A percentile compares a stretch with the other conserved stretches of the same genome.
Conservation (phyloP, 64 coral and sea anemone genomes). For the Trachythela sp. region DNA sequence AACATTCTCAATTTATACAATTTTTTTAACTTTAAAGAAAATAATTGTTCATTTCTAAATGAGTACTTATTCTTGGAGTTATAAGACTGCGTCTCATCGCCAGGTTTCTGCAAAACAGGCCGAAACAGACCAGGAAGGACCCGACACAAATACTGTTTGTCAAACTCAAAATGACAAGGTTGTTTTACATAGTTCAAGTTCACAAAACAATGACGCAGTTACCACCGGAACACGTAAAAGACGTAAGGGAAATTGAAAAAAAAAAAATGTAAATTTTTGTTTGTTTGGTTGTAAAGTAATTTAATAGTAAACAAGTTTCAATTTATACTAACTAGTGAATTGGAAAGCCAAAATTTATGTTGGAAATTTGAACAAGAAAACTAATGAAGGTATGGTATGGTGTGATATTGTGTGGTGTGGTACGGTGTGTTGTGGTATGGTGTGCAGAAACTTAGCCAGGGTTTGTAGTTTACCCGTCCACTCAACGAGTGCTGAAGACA, state of each 20-base stretch:
- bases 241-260: not conserved
- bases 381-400: constrained; percentile 59
- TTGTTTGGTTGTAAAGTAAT: not conserved
- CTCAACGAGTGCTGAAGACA: too few relatives aligned
- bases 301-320: not conserved
- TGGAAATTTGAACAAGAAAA: constrained; percentile 81
- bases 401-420: too few relatives aligned
- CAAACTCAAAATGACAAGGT: not conserved
- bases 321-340: constrained; percentile 47
- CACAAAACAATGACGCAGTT: not conserved
- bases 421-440: too few relatives aligned
- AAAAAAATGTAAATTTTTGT: not conserved
- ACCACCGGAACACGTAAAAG: not conserved
- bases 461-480: too few relatives aligned
- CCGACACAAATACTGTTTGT: not conserved
- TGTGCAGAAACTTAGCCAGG: too few relatives aligned
- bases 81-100: not conserved
- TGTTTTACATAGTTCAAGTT: not conserved
- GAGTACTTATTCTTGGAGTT: constrained; percentile 23
- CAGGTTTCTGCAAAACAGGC: not conserved
- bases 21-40: not conserved
- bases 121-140: not conserved
- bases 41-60: not conserved
- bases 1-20: not conserved
- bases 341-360: constrained; percentile 79